phyloP scores from a whole-genome alignment of 2,113 vertebrate genomes.

The Aspidoscelis tigris region DNA sequence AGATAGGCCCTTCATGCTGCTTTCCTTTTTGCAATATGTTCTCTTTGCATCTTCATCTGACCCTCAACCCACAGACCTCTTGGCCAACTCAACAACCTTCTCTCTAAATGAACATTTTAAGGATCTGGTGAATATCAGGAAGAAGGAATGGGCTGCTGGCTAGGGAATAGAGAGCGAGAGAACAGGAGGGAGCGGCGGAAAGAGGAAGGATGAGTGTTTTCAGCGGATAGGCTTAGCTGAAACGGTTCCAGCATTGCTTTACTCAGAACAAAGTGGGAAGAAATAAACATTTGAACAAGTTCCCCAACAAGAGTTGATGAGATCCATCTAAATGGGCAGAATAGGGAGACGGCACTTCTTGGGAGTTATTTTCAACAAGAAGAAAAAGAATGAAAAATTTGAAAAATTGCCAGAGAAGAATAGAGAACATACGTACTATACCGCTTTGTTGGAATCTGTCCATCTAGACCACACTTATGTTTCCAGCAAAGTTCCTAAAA shows the following conservation, averaged over 20 bases:
- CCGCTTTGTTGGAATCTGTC: neutral
- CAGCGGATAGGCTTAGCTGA: conserved; percentile 41
- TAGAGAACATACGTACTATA: neutral
- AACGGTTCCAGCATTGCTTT: conserved; percentile 13
- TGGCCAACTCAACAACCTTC: neutral
- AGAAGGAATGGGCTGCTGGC: conserved; percentile 66
- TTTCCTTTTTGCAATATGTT: conserved; percentile 77
- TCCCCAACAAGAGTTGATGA: conserved; percentile 61
- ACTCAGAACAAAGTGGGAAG: conserved; percentile 21
- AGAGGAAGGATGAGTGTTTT: conserved; percentile 25
- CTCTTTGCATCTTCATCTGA: conserved; percentile 65
- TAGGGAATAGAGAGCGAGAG: conserved; percentile 53
- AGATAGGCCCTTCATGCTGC: conserved; percentile 73
- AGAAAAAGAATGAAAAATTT: neutral
- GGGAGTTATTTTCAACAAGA: neutral
- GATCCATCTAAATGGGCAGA: conserved; percentile 59
- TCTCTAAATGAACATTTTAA: conserved; percentile 61
- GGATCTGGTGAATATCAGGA: conserved; percentile 71
- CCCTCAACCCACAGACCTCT: conserved; percentile 53
- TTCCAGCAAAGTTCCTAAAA: no score
- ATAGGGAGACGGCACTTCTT: neutral
- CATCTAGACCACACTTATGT: neutral
- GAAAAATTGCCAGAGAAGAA: neutral
- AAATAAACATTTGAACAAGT: conserved; percentile 46
- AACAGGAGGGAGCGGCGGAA: conserved; percentile 47